Evolutionary conservation across 2,888 invertebrate genomes (phyloP).

Genomic region (Lasioglossum morio): DNA sequence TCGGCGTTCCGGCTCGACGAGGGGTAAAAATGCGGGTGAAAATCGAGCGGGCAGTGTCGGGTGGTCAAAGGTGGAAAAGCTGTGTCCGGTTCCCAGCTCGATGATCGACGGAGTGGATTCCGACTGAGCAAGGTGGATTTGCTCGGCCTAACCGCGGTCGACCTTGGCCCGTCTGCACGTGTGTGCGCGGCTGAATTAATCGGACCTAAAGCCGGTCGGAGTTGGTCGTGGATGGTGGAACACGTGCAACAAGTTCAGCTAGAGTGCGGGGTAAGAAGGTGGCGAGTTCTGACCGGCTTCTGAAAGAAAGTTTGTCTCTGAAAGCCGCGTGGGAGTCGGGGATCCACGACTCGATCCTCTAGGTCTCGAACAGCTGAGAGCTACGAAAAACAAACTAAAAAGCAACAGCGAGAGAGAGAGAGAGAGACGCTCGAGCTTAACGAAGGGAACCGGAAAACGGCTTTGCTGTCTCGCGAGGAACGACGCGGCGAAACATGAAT

Average conservation of each 20-base stretch:
- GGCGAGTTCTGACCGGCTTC: conserved; percentile 3
- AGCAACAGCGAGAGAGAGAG: background rate
- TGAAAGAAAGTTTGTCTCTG: conserved; percentile 4
- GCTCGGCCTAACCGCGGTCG: background rate
- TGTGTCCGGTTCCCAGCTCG: background rate
- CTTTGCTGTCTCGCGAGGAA: conserved; percentile 44
- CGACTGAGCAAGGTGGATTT: conserved; percentile 7
- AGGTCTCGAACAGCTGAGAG: background rate
- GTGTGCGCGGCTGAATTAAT: background rate
- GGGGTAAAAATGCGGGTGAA: background rate
- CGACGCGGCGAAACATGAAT: conserved; percentile 78
- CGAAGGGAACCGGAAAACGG: background rate
- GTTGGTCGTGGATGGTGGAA: background rate
- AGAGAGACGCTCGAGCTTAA: conserved; percentile 30
- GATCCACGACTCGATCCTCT: background rate
- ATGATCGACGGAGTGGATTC: background rate
- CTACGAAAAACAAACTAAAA: background rate
- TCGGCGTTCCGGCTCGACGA: background rate
- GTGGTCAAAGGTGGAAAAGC: background rate
- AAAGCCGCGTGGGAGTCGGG: background rate
- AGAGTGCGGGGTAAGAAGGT: background rate
- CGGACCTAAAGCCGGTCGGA: conserved; percentile 4
- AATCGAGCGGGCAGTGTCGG: background rate
- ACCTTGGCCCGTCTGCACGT: background rate
- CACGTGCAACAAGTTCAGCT: conserved; percentile 6